Evolutionary conservation across 2,888 invertebrate species (phyloP).

Genomic region (Laspeyria flexula): DNA sequence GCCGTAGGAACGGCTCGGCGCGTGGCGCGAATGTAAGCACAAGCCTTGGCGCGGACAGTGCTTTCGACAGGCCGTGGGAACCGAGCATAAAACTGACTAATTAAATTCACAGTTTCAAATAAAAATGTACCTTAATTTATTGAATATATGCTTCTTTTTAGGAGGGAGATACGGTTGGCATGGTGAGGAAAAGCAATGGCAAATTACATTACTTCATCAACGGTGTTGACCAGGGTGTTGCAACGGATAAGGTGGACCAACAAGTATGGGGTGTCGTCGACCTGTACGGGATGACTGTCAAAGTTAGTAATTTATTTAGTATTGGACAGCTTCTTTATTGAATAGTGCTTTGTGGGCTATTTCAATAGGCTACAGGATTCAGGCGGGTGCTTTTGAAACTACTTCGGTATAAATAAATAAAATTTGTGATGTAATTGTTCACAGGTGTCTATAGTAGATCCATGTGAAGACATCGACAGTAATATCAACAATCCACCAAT

Average conservation of each 20-base stretch:
- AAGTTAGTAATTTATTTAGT: conserved; percentile 48
- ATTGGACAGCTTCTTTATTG: neutral
- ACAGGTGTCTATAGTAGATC: conserved; percentile 93
- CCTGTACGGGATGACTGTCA: conserved; percentile 97
- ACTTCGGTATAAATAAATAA: too few species aligned
- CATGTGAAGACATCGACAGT: conserved; percentile 92
- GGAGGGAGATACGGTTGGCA: conserved; percentile 96
- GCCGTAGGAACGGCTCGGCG: too few species aligned
- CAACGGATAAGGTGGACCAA: conserved; percentile 92
- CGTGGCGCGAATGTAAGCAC: too few species aligned
- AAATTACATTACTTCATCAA: conserved; percentile 97
- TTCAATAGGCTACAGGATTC: too few species aligned
- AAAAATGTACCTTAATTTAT: too few species aligned
- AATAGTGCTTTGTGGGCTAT: too few species aligned
- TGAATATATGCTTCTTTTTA: conserved; percentile 49
- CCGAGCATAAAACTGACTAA: too few species aligned
- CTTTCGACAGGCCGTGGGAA: too few species aligned
- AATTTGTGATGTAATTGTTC: neutral
- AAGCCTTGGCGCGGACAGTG: too few species aligned
- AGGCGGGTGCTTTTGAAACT: too few species aligned
- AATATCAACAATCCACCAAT: conserved; percentile 65
- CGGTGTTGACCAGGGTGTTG: conserved; percentile 96
- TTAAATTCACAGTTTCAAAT: too few species aligned
- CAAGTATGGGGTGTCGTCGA: conserved; percentile 98
- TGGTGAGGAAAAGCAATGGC: conserved; percentile 94